phyloP scores from a whole-genome alignment of 2,113 vertebrate genomes.

The Barnardius zonarius region DNA sequence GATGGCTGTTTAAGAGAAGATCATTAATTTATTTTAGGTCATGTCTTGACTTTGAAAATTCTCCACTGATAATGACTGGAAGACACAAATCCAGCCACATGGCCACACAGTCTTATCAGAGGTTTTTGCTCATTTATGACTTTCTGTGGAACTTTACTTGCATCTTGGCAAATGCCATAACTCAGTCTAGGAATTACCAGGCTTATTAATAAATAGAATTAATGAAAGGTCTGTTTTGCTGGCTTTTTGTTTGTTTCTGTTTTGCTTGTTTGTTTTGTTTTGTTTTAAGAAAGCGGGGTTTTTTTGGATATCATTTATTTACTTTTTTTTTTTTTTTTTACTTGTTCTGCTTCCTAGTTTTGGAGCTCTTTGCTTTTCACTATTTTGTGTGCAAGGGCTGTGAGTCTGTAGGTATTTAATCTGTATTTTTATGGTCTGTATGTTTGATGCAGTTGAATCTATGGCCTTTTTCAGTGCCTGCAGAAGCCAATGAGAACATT shows the following conservation, averaged over 20 bases:
- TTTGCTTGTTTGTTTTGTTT: background rate
- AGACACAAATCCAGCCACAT: background rate
- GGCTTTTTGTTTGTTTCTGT: background rate
- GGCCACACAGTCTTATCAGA: background rate
- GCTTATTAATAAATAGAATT: background rate
- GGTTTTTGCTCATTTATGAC: background rate
- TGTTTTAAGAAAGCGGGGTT: background rate
- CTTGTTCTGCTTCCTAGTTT: background rate
- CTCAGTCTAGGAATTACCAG: background rate
- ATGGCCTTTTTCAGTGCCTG: background rate
- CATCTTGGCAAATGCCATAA: background rate
- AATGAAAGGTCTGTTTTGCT: background rate
- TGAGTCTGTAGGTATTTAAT: background rate
- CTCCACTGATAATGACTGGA: background rate
- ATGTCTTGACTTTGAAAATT: background rate
- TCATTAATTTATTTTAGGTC: background rate
- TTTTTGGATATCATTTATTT: background rate
- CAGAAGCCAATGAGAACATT: background rate
- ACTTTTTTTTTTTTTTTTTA: too few species aligned
- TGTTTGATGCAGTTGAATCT: background rate
- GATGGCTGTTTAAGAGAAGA: background rate
- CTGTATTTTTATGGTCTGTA: background rate
- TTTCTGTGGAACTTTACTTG: background rate
- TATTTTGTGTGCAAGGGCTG: background rate
- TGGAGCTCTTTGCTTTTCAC: background rate